These are phyloP conservation scores for Lepidochrysops patricia DNA, from an alignment of 2,888 invertebrate species.

Conservation along the genomic window DNA sequence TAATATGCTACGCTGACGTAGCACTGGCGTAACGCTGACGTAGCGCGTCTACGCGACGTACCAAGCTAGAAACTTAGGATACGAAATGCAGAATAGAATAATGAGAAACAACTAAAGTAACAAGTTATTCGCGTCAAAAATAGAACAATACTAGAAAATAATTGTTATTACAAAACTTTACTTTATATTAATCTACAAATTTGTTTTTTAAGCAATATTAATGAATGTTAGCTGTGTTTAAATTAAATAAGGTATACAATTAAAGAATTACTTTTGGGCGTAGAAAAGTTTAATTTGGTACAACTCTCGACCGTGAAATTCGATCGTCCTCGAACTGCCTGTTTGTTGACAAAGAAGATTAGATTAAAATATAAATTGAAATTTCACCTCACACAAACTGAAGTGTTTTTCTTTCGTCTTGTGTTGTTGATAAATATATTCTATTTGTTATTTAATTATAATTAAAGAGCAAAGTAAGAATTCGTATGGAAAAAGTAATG, in stretches of 20 bases:
- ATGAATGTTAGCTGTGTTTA: neutral
- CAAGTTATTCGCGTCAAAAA: no score
- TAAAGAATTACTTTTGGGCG: neutral
- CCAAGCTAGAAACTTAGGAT: neutral
- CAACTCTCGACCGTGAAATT: slow-evolving; percentile 24
- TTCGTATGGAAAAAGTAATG: neutral
- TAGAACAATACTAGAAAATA: neutral
- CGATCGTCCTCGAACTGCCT: slow-evolving; percentile 22
- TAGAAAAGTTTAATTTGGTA: slow-evolving; percentile 21
- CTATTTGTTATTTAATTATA: no score
- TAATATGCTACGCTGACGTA: neutral
- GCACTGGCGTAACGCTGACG: neutral
- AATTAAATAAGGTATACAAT: slow-evolving; percentile 8
- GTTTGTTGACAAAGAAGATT: slow-evolving; percentile 22
- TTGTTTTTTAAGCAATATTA: neutral
- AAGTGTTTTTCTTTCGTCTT: neutral
- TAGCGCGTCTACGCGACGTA: neutral
- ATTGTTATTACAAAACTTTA: neutral
- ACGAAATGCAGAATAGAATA: no score
- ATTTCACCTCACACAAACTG: slow-evolving; percentile 8
- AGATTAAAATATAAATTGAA: slow-evolving; percentile 18
- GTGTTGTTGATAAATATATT: neutral
- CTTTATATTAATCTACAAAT: neutral
- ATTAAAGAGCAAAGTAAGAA: neutral
- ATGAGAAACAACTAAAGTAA: no score